A percentile compares a stretch with the other conserved stretches of the same genome.
Conservation (phyloP, 2,888 invertebrate species). For the Anagyrus pseudococci region DNA sequence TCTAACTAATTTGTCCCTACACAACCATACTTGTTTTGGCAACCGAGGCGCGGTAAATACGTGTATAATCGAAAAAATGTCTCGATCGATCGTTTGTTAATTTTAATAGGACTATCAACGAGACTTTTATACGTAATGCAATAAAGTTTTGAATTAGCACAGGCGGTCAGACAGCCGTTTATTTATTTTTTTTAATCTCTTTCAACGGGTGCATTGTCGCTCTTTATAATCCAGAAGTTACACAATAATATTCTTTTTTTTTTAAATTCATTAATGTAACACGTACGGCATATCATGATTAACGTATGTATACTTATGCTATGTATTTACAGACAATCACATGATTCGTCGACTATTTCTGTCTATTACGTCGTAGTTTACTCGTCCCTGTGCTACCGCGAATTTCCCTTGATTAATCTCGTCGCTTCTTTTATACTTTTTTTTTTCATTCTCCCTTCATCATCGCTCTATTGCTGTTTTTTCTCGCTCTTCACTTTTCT, state of each 20-base stretch:
- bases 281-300: conserved; percentile 61
- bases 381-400: conserved; percentile 48
- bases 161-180: conserved; percentile 56
- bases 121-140: background rate
- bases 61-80: too few species aligned
- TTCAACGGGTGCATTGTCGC: background rate
- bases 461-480: too few species aligned
- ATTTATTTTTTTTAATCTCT: too few species aligned
- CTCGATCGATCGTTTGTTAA: background rate
- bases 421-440: background rate
- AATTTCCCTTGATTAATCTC: conserved; percentile 24
- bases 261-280: conserved; percentile 52
- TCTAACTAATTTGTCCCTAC: background rate
- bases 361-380: conserved; percentile 55
- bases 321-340: conserved; percentile 62
- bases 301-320: conserved; percentile 57
- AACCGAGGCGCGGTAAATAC: too few species aligned
- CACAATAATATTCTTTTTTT: conserved; percentile 54
- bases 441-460: conserved; percentile 1
- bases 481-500: background rate
- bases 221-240: conserved; percentile 53
- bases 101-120: too few species aligned
- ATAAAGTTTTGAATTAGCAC: conserved; percentile 53
- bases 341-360: conserved; percentile 56
- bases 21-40: too few species aligned